Base-by-base conservation (phyloP, 2,113 vertebrate genomes). In the Toxotes jaculatrix region DNA sequence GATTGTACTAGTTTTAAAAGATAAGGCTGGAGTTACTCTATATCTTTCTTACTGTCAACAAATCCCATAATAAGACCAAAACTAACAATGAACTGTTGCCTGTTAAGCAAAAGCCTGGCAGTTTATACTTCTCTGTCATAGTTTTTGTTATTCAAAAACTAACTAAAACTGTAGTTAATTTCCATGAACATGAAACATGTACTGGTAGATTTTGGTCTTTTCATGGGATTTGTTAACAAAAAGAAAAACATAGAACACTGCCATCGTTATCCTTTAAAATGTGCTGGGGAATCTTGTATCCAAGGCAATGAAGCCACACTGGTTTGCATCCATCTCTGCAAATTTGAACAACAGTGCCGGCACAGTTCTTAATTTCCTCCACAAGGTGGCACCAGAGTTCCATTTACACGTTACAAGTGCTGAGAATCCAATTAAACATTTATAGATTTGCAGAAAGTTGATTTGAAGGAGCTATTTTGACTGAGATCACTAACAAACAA, bases 331-430 rank as follows among this genome's bases (percentile, higher is more conserved):
- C 65, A 19, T 86, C 82, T 89, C 79, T 79, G 72, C 78, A 32
- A 31, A 21, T 45, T 55, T 1, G 19, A 9, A n/a, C 51, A 42
- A 3, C 8, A 27, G 59, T 21, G 13, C 21, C 19, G 3, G 10
- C 38, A 10, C 72, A 77, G 42, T 79, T 79, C 16, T 17, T 14
- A 4, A 3, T 5, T 12, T 59, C 7, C 5, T 66, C 91, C 93
- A 89, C 90, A 70, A 89, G 94, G 56, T 89, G 92, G 91, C 62
- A 45, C 8, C 56, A 88, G 38, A 88, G 56, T 0, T 64, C 45
- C 45, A 80, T 31, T 21, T 55, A 85, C 1, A 1, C 19, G 1
- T 4, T 49, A 9, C 32, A 21, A 19, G 17, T 19, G 27, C 42
- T 42, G 27, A 17, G 21, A n/a, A 23, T 5, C 49, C 47, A 59